Evolutionary conservation across 1,140 invertebrate genomes (phyloP).

Genomic region (Diorhabda elongata): DNA sequence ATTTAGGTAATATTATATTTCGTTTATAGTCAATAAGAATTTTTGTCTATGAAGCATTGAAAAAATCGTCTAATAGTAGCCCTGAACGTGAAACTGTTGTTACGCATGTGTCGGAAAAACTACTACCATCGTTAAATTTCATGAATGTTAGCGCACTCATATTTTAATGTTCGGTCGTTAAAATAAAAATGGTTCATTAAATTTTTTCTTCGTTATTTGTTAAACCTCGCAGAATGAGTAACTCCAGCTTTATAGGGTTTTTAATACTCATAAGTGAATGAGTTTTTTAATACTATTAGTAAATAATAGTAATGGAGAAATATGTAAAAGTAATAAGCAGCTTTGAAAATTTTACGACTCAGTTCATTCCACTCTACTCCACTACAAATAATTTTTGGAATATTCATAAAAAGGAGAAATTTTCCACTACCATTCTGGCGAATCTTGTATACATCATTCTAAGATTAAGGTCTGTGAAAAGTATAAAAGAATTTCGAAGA

Average conservation of each 20-base stretch:
- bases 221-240: background rate
- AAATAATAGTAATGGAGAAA: background rate
- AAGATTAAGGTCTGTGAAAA: too few species aligned
- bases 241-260: background rate
- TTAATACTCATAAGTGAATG: background rate
- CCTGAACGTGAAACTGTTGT: background rate
- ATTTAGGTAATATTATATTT: too few species aligned
- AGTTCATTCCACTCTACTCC: too few species aligned
- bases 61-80: too few species aligned
- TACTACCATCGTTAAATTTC: background rate
- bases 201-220: background rate
- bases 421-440: too few species aligned
- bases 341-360: too few species aligned
- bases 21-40: too few species aligned
- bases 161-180: background rate
- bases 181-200: constrained; percentile 3
- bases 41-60: too few species aligned
- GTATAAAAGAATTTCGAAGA: too few species aligned
- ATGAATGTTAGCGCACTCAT: background rate
- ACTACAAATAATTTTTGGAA: too few species aligned
- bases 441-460: too few species aligned
- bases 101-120: background rate
- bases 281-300: background rate
- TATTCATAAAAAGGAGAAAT: too few species aligned
- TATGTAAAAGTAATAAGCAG: background rate